Percentiles rank a stretch among this genome's conserved stretches.
Evolutionary conservation across 2,888 invertebrate genomes (phyloP).

Genomic region (Zygogramma bicolorata): DNA sequence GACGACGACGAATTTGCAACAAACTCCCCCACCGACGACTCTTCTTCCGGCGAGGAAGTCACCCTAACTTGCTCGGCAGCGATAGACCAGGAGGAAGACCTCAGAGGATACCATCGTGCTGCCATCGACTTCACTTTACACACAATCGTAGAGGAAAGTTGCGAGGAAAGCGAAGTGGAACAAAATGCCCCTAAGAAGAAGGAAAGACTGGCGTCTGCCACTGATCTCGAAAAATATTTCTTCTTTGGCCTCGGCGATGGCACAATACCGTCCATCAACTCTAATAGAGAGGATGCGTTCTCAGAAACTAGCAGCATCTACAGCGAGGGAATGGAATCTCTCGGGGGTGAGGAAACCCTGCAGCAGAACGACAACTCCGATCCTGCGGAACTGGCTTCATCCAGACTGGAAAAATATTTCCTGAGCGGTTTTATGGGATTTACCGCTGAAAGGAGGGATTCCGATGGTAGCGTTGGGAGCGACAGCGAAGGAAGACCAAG

Average conservation of each 20-base stretch:
- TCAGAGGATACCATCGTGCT: slow-evolving; percentile 84
- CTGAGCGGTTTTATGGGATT: slow-evolving; percentile 88
- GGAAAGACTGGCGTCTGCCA: slow-evolving; percentile 79
- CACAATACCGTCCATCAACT: slow-evolving; percentile 68
- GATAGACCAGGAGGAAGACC: slow-evolving; percentile 81
- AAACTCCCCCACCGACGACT: slow-evolving; percentile 72
- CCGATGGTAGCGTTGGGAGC: slow-evolving; percentile 90
- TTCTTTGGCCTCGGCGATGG: slow-evolving; percentile 85
- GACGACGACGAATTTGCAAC: slow-evolving; percentile 72
- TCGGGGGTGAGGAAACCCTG: slow-evolving; percentile 70
- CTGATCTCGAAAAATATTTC: slow-evolving; percentile 91
- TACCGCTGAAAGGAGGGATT: slow-evolving; percentile 80
- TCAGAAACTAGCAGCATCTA: slow-evolving; percentile 90
- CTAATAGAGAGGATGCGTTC: slow-evolving; percentile 72
- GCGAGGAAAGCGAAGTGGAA: slow-evolving; percentile 92
- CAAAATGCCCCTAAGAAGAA: slow-evolving; percentile 70
- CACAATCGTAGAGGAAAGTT: slow-evolving; percentile 94
- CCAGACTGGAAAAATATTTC: slow-evolving; percentile 90
- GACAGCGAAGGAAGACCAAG: slow-evolving; percentile 91
- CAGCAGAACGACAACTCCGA: slow-evolving; percentile 66
- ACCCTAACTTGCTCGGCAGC: slow-evolving; percentile 70
- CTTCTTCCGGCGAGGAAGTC: slow-evolving; percentile 79
- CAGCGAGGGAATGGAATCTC: slow-evolving; percentile 84
- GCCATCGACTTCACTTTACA: slow-evolving; percentile 91
- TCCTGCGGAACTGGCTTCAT: slow-evolving; percentile 83